A percentile compares a stretch with the other conserved stretches of the same genome.
Evolutionary conservation across 1,140 invertebrate genomes (phyloP).

Genomic region (Cherax quadricarinatus): DNA sequence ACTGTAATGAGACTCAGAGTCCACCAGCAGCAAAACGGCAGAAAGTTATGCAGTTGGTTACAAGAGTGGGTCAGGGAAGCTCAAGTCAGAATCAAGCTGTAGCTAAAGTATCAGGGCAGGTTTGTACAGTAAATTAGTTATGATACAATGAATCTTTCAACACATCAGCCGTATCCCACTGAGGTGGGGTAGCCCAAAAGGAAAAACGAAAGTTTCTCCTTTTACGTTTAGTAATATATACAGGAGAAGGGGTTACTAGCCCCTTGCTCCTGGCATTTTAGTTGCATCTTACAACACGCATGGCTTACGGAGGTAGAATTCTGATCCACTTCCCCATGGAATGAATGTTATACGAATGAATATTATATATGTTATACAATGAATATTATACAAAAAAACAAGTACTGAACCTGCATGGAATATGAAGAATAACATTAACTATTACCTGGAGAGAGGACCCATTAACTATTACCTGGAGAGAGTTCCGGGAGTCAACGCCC

Average conservation of each 20-base stretch:
- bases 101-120: slow-evolving; percentile 46
- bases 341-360: background rate
- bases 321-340: background rate
- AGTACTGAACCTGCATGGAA: background rate
- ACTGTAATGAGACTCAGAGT: background rate
- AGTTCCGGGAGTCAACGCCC: no score
- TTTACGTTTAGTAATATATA: no score
- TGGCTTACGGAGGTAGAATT: background rate
- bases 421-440: no score
- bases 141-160: background rate
- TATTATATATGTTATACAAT: background rate
- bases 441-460: no score
- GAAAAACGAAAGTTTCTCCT: no score
- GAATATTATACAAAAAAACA: background rate
- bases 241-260: no score
- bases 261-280: no score
- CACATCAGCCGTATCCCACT: no score
- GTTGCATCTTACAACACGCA: background rate
- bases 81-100: slow-evolving; percentile 10
- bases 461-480: no score
- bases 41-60: slow-evolving; percentile 56
- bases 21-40: slow-evolving; percentile 44
- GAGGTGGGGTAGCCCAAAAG: no score
- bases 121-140: background rate
- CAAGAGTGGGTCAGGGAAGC: slow-evolving; percentile 28